Evolutionary conservation across 2,113 vertebrate genomes (phyloP), one percentile per base, ranked within the genome.

Genomic region (Malurus alboscapulatus): DNA sequence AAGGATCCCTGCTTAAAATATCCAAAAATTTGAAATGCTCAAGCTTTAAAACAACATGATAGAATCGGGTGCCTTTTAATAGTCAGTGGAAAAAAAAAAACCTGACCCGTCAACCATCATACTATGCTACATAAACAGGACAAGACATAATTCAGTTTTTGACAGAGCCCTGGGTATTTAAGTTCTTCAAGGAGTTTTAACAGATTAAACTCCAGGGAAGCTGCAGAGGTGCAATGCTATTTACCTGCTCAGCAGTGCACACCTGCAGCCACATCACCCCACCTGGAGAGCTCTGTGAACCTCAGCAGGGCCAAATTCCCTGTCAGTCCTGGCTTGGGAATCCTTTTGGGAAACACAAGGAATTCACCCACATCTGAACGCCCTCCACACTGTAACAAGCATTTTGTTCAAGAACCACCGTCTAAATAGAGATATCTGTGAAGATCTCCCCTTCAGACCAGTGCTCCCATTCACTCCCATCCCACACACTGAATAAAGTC

Each of bases 201-300:
- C 42, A 69, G 50, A 61, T 32, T 45, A 48, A 84, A 44, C 26
- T 42, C 18, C 51, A 44, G 9, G 71, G 61, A 77, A 81, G 68
- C 25, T 84, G 32, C 44, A 79, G 16, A 25, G 36, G 40, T 22
- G 12, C 5, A 22, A 14, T 0, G 32, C 14, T 18, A 8, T 32
- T 44, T 62, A 54, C 34, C n/a, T 21, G 3, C 69, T 48, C 59
- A 5, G 42, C 45, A 67, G 32, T 4, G 20, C 1, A 2, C 7
- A 15, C 7, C 54, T 38, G 47, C 40, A 42, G 57, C 13, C 30
- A 5, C 2, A 22, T 10, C 63, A 50, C 20, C 67, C 57, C 62
- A 19, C 67, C 71, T 36, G 40, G 36, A 63, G 32, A 36, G 7
- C 38, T 27, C 54, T 2, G 0, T 1, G 0, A 3, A 32, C 0